These are phyloP conservation scores for Aramus guarauna DNA, from an alignment of 2,113 vertebrate species.

Conservation along the genomic window DNA sequence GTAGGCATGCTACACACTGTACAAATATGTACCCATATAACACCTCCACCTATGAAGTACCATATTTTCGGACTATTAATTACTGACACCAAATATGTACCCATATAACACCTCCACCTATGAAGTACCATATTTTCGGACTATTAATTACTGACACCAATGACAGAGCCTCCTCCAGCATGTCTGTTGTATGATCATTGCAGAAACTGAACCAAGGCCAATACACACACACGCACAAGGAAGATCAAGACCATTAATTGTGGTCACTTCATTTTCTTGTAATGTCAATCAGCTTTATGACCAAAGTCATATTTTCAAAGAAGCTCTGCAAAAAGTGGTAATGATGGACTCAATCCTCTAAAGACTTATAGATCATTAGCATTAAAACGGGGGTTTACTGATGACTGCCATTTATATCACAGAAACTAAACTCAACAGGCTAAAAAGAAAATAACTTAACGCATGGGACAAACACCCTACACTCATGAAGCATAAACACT, in stretches of 20 bases:
- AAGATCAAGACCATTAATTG: background rate
- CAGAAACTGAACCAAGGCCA: background rate
- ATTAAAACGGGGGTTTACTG: background rate
- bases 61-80: background rate
- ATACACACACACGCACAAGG: background rate
- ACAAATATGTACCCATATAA: fast-evolving
- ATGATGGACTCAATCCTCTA: background rate
- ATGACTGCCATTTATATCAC: background rate
- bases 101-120: background rate
- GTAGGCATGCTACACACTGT: background rate
- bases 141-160: background rate
- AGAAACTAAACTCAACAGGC: background rate
- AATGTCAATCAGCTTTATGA: background rate
- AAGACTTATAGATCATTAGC: background rate
- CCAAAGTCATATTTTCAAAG: background rate
- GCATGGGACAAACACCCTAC: background rate
- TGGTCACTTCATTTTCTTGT: background rate
- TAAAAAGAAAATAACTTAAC: background rate
- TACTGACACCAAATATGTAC: background rate
- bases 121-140: background rate
- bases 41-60: background rate
- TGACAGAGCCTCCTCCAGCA: background rate
- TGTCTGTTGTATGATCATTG: background rate
- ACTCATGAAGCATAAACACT: background rate
- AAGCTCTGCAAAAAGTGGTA: background rate